Conservation (phyloP, 2,888 invertebrate genomes). For the Phymatocera aterrima region DNA sequence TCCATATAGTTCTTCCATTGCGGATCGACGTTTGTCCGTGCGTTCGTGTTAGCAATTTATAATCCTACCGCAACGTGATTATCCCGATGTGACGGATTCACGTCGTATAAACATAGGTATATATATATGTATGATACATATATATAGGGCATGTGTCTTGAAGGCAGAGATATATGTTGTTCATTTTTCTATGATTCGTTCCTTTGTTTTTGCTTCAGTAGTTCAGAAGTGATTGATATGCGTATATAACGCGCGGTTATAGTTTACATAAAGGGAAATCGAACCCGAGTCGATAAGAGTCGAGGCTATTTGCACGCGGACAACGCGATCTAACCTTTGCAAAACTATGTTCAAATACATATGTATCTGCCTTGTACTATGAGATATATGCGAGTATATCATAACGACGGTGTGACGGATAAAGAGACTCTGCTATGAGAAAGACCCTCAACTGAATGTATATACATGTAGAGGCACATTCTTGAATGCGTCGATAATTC, state of each 20-base stretch:
- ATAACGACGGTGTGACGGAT: not conserved
- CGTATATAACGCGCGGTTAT: not conserved
- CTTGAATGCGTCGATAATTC: not conserved
- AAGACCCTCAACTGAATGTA: not conserved
- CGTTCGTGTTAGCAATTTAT: conserved; percentile 19
- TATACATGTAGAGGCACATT: not conserved
- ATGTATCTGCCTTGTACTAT: not conserved
- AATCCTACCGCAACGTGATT: conserved; percentile 37
- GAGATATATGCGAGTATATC: not conserved
- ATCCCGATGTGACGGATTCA: conserved; percentile 19
- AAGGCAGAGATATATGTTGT: not conserved
- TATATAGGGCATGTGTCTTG: not conserved
- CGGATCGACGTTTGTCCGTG: conserved; percentile 14
- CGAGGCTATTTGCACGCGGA: conserved; percentile 27
- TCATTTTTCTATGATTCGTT: too few species aligned
- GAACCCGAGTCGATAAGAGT: conserved; percentile 20
- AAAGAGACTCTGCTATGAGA: conserved; percentile 14
- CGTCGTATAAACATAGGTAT: not conserved
- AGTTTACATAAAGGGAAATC: not conserved
- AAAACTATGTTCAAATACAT: conserved; percentile 9
- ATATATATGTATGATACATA: not conserved
- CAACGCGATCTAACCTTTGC: conserved; percentile 29
- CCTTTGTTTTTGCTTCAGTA: too few species aligned
- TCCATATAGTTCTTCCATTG: not conserved
- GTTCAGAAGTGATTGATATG: not conserved